These are phyloP conservation scores for Bradynema listronoti DNA, from an alignment of 1,140 invertebrate species.

Conservation along the genomic window DNA sequence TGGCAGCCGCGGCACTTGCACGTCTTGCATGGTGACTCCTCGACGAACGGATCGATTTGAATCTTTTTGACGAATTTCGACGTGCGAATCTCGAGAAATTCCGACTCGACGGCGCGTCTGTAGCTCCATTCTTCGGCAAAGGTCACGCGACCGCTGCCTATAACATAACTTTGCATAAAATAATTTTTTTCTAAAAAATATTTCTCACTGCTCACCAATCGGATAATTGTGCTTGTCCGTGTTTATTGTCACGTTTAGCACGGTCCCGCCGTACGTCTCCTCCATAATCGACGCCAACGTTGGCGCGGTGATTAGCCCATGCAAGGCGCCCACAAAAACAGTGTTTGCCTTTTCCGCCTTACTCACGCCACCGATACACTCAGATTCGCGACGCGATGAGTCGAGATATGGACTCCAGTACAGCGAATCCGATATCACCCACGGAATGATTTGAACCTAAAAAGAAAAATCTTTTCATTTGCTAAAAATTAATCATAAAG, in stretches of 20 bases:
- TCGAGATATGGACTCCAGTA: background rate
- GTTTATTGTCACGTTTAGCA: conserved; percentile 90
- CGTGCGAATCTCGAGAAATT: conserved; percentile 88
- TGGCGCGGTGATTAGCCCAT: conserved; percentile 88
- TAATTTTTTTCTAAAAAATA: conserved; percentile 2
- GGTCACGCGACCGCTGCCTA: conserved; percentile 78
- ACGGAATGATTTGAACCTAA: conserved; percentile 90
- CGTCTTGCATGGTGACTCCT: conserved; percentile 81
- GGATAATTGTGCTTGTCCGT: conserved; percentile 97
- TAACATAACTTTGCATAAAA: conserved; percentile 14
- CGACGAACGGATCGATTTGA: conserved; percentile 92
- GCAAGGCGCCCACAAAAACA: conserved; percentile 89
- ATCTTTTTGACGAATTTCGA: conserved; percentile 89
- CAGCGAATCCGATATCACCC: conserved; percentile 75
- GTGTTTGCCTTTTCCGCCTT: background rate
- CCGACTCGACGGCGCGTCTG: conserved; percentile 82
- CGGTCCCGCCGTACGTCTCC: conserved; percentile 78
- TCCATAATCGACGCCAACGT: conserved; percentile 86
- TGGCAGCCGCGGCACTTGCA: conserved; percentile 66
- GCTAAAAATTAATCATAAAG: conserved; percentile 13
- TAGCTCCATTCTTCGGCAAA: conserved; percentile 84
- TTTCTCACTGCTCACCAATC: conserved; percentile 65
- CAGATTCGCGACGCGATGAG: background rate
- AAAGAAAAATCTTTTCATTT: conserved; percentile 10
- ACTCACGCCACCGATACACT: background rate